Evolutionary conservation across 2,797 vertebrate species (phyloP), one percentile per base, ranked within the genome.

Genomic region (Neosilurus hyrtlii): DNA sequence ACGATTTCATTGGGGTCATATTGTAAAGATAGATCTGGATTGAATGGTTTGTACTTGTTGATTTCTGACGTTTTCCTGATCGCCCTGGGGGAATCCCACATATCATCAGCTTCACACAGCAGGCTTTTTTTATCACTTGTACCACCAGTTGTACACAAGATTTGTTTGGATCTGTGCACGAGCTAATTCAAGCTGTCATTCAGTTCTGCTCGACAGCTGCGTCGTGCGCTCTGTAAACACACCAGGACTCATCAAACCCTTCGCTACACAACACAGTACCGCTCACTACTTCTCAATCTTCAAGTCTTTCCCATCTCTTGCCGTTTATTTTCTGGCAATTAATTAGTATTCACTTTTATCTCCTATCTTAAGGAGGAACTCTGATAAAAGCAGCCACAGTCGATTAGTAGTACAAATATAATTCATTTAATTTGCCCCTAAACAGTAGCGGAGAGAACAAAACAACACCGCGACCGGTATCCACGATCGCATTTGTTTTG

Each of bases 401-500:
- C 24, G 63, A 61, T 59, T 56, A 5, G 10, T 68, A 30, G 43
- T 70, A 57, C 26, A 57, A 79, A 81, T 35, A 72, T 71, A 51
- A 87, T 66, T 57, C n/a, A 73, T 89, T 82, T 67, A 63, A 88
- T 88, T 85, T 72, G n/a, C 71, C 82, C 68, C 16, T 11, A 49
- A 85, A 80, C 89, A 84, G 70, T 62, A 65, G 37, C 72, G 15
- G 54, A 20, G 26, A 8, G 72, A 57, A 14, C 35, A 54, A 52
- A 84, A 74, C 85, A 12, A 43, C 43, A 43, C 43, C 4, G 43
- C 43, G 16, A 88, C 84, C 72, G 70, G 66, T 79, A 75, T 85
- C 56, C 68, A 76, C 52, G 56, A 83, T 82, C 74, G 16, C 6
- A 9, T 43, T 76, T 80, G 82, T 90, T 91, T 89, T 82, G 56